Evolutionary conservation across 2,797 vertebrate species (phyloP), one percentile per base, ranked within the genome.

Genomic region (Anguilla anguilla): DNA sequence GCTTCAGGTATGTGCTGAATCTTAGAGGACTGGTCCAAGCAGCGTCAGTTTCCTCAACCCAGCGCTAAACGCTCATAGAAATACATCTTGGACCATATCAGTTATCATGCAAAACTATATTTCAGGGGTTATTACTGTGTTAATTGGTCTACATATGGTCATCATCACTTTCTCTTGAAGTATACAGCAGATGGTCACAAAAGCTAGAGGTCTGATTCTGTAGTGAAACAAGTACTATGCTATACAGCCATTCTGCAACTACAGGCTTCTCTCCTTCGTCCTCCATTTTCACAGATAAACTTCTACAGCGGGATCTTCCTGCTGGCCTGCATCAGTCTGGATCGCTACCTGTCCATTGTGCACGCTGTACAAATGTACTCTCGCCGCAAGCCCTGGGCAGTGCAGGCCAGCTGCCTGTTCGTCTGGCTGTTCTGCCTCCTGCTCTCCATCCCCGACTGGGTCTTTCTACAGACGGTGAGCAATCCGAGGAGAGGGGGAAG

Each of bases 271-370:
- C n/a, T 74, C 77, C 25, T 57, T 53, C 5, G 17, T 49, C 83
- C 46, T 85, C 89, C 89, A 43, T 67, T 15, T 43, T 55, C 28
- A 35, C 89, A 98, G 95, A 90, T 99, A 89, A 99, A 98, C 93
- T 98, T 99, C 94, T 98, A 98, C 95, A 98, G 98, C 94, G 97
- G 97, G 5, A 99, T 98, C 94, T 97, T 99, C 86, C 96, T 99
- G 86, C 95, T 99, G 90, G 96, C 96, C 43, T 98, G 97, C 93
- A 98, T 99, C 0, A 98, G 98, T 0, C 94, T 98, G 83, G 98
- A 99, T 89, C 97, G 98, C 61, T 99, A 99, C 95, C 89, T 97
- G 90, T 98, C 97, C 89, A 97, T 99, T 0, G 97, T 99, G 86
- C 97, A 98, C 0, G 97, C 98, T 0, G 95, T 98, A 55, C 97